Evolutionary conservation across 2,888 invertebrate genomes (phyloP).

Genomic region (Tetragonula carbonaria): DNA sequence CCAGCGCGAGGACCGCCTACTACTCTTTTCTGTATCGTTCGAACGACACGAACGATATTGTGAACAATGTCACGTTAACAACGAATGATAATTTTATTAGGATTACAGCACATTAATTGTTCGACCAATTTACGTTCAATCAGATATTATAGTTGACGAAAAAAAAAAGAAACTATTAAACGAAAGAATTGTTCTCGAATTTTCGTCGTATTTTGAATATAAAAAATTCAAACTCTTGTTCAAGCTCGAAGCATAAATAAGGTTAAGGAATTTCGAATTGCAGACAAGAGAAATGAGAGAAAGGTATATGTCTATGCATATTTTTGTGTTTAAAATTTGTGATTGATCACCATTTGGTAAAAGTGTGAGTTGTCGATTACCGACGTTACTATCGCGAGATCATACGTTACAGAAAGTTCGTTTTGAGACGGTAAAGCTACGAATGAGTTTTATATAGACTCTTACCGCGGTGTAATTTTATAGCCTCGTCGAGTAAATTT

Average conservation of each 20-base stretch:
- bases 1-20: constrained; percentile 78
- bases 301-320: not conserved
- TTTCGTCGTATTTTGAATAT: not conserved
- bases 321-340: constrained; percentile 33
- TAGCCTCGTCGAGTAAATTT: constrained; percentile 58
- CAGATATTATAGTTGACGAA: not conserved
- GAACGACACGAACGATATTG: constrained; percentile 36
- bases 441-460: constrained; percentile 54
- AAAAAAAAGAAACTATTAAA: too few species aligned
- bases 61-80: constrained; percentile 47
- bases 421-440: constrained; percentile 47
- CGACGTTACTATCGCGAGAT: constrained; percentile 34
- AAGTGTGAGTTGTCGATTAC: constrained; percentile 48
- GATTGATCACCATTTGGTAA: constrained; percentile 37
- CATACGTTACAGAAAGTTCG: constrained; percentile 29
- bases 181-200: not conserved
- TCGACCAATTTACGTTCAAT: constrained; percentile 17
- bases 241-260: not conserved
- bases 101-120: constrained; percentile 8
- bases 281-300: not conserved
- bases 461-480: constrained; percentile 49
- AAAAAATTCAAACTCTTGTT: not conserved
- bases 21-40: constrained; percentile 54
- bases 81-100: constrained; percentile 54
- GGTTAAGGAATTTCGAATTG: constrained; percentile 19